phyloP scores from a whole-genome alignment of 2,113 vertebrate species.

The Cheilinus undulatus region DNA sequence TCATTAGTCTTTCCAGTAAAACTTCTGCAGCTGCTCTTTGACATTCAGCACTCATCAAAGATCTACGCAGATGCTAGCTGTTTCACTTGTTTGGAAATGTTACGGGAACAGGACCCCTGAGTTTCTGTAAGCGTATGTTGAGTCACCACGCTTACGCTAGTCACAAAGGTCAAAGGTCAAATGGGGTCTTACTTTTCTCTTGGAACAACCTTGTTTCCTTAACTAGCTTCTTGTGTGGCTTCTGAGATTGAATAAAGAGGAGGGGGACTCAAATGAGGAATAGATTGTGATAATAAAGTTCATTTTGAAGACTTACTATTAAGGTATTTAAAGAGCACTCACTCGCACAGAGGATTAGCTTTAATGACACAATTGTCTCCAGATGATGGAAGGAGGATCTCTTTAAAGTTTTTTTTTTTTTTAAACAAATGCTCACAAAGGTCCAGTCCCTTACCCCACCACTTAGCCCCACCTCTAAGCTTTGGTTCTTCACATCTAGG shows the following conservation, averaged over 20 bases:
- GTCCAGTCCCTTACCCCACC: too few species aligned
- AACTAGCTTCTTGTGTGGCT: slow-evolving; percentile 75
- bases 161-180: slow-evolving; percentile 72
- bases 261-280: slow-evolving; percentile 13
- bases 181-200: slow-evolving; percentile 36
- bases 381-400: slow-evolving; percentile 71
- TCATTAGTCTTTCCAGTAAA: slow-evolving; percentile 43
- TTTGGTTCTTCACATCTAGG: too few species aligned
- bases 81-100: slow-evolving; percentile 49
- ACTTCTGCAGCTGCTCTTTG: slow-evolving; percentile 24
- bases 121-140: slow-evolving; percentile 75
- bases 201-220: slow-evolving; percentile 51
- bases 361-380: slow-evolving; percentile 81
- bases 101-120: slow-evolving; percentile 52
- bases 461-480: too few species aligned
- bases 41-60: slow-evolving; percentile 13
- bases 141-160: slow-evolving; percentile 51
- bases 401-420: slow-evolving; percentile 57
- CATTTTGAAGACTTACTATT: slow-evolving; percentile 59
- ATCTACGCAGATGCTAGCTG: slow-evolving; percentile 32
- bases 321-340: slow-evolving; percentile 57
- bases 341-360: slow-evolving; percentile 61
- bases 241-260: slow-evolving; percentile 25
- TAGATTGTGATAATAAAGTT: slow-evolving; percentile 47
- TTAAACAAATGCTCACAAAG: slow-evolving; percentile 14